Evolutionary conservation across 2,113 vertebrate genomes (phyloP), one percentile per base, ranked within the genome.

Genomic region (Patagioenas fasciata): DNA sequence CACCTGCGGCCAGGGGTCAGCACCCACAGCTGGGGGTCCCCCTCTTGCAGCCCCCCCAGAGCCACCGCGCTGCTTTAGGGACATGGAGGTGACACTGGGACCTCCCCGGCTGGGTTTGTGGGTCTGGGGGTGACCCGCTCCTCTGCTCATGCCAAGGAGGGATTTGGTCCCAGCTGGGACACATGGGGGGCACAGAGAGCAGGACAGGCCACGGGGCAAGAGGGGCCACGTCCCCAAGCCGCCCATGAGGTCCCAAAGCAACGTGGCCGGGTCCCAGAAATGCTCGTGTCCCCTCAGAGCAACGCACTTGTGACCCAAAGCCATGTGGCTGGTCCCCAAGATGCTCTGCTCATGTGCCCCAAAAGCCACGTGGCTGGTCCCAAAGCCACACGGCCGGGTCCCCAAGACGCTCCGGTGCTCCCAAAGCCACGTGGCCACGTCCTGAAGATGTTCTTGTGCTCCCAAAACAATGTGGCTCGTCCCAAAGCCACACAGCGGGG

Each of bases 1-100:
- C 2, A 98, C 97, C 97, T 98, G 82, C 24, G 51, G 67, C 85
- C 50, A 90, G 36, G 66, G 48, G 56, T 51, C 58, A 90, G 91
- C 64, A 66, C 31, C 53, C 51, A 25, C 17, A 21, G 20, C 6
- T 0, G 66, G 29, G 75, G n/a, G 8, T 9, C 17, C 44, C 44
- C 42, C 42, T 44, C 10, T 18, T 47, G 18, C 44, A 47, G 44
- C 44, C 44, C 44, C 44, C 18, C 18, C 44, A 15, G 44, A 47
- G 44, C 44, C 44, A 7, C 31, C 2, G 0, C 2, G 0, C 5
- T 10, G 38, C 28, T 31, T 28, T 18, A 44, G 44, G 44, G 44
- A 47, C 44, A 47, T 47, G 8, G 44, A 44, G 9, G 32, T 15
- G 51, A 31, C 15, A 24, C 26, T 28, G 40, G 31, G 54, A 61